Percentiles rank a stretch among this genome's conserved stretches.
These are phyloP conservation scores for Harlomillsia oculata DNA, from an alignment of 1,140 invertebrate species.

Conservation along the genomic window DNA sequence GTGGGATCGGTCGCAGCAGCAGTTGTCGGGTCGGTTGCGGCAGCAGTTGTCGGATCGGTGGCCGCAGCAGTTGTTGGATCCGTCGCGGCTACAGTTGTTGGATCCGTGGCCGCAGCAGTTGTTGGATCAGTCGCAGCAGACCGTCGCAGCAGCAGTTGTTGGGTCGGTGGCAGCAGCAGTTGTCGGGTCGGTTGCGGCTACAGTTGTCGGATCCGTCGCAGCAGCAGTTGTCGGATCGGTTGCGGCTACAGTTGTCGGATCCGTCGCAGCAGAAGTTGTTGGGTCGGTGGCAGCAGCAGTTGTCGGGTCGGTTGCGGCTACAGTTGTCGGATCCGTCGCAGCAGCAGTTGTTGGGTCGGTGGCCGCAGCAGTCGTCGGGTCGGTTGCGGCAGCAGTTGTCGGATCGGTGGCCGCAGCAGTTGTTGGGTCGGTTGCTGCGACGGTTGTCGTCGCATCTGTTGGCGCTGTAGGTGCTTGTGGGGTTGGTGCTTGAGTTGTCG, in stretches of 20 bases:
- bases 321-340: neutral
- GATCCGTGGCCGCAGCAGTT: neutral
- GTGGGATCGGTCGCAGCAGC: neutral
- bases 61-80: neutral
- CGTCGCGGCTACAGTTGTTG: neutral
- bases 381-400: neutral
- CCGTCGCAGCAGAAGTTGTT: neutral
- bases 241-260: neutral
- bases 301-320: neutral
- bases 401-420: neutral
- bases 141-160: neutral
- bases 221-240: no score
- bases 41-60: neutral
- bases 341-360: no score
- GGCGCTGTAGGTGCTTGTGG: neutral
- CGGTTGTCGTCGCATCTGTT: neutral
- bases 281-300: neutral
- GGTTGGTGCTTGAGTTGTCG: neutral
- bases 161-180: neutral
- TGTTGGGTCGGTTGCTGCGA: neutral
- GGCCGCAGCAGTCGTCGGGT: neutral
- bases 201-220: no score
- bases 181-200: neutral
- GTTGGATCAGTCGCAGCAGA: neutral
- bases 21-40: neutral